phyloP scores from a whole-genome alignment of 2,888 invertebrate species.

The Trissolcus japonicus region DNA sequence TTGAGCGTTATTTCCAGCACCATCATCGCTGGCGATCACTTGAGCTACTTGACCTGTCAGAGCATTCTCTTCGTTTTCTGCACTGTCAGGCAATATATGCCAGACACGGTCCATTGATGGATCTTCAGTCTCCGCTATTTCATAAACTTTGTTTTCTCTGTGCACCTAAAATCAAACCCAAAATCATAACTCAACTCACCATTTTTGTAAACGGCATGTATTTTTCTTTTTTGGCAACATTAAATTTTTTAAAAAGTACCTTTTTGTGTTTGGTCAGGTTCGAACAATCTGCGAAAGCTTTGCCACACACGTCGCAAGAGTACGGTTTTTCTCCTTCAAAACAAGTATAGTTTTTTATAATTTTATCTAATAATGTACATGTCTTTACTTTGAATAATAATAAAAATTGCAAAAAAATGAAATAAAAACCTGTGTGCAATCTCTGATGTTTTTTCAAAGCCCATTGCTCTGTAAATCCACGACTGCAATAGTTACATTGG shows the following conservation, averaged over 20 bases:
- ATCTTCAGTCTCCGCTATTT: slow-evolving; percentile 61
- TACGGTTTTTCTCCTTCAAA: slow-evolving; percentile 81
- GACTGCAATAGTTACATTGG: slow-evolving; percentile 79
- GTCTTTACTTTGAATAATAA: not conserved
- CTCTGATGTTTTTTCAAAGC: slow-evolving; percentile 82
- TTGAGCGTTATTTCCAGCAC: slow-evolving; percentile 70
- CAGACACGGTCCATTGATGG: slow-evolving; percentile 66
- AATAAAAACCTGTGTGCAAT: slow-evolving; percentile 78
- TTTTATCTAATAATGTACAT: not conserved
- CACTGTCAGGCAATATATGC: slow-evolving; percentile 70
- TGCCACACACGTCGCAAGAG: slow-evolving; percentile 83
- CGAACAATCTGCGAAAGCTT: slow-evolving; percentile 86
- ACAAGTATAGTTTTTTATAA: not conserved
- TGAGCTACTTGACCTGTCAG: slow-evolving; percentile 68
- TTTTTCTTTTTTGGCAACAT: not conserved
- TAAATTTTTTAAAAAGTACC: slow-evolving; percentile 66
- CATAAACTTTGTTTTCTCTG: slow-evolving; percentile 67
- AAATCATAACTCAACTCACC: not conserved
- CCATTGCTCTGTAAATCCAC: slow-evolving; percentile 82
- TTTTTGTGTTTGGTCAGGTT: slow-evolving; percentile 84
- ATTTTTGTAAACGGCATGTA: not conserved
- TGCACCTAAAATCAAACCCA: slow-evolving; percentile 65
- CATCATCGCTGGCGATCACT: slow-evolving; percentile 68
- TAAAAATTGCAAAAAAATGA: not conserved
- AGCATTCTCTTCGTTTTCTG: slow-evolving; percentile 63